Evolutionary conservation across 2,888 invertebrate genomes (phyloP), one percentile per base, ranked within the genome.

Genomic region (Pyrocoelia pectoralis): DNA sequence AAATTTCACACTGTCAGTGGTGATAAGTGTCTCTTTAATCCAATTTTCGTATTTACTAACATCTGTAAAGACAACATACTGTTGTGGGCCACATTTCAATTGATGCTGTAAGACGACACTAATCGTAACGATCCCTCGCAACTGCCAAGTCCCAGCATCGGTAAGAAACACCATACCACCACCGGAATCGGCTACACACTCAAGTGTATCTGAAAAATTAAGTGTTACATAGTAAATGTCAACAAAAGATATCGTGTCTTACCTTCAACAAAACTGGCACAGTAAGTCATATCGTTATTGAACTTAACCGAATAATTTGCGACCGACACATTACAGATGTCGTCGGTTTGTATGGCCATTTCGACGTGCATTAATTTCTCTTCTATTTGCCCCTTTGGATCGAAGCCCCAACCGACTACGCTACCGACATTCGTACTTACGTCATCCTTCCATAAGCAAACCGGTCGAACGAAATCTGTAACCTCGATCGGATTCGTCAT

Each of bases 21-120:
- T n/a, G n/a, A n/a, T n/a, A n/a, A n/a, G n/a, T n/a, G n/a, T 46
- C 50, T 53, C 24, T 51, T 72, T 67, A 13, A 86, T 82, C 85
- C 85, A 86, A 2, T 81, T 78, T 64, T 83, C 71, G 76, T 86
- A 83, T 74, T 86, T 85, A 2, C 86, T 86, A 14, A 85, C 77
- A 68, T 88, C 88, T 0, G 87, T 87, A 71, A 88, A 87, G 2
- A 88, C 84, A 14, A 86, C 85, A 74, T 86, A 88, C 68, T 87
- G 85, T 0, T 82, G 80, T 0, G 86, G 84, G 67, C 88, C 87
- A 68, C 88, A 88, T 5, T 85, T 77, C 69, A 83, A 82, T 67
- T 85, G 84, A 71, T 85, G 84, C 70, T 86, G 85, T 17, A 85
- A 73, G 0, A 86, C 86, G 1, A 86, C 86, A 0, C 86, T 85